Evolutionary conservation across 2,113 vertebrate genomes (phyloP).

Genomic region (Poicephalus gulielmi): DNA sequence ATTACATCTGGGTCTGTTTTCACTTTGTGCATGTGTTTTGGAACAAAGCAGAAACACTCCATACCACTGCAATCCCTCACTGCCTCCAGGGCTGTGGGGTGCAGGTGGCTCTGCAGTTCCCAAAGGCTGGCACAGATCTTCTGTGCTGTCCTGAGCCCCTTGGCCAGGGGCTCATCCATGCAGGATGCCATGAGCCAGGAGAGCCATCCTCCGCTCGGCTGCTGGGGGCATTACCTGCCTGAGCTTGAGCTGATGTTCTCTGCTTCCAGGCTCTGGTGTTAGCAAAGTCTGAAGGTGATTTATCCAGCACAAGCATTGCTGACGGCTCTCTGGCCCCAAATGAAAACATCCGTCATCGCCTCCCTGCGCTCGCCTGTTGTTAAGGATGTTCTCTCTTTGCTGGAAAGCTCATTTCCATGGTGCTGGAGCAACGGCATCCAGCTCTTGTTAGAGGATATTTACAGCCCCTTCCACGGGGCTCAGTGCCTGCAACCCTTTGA

Average conservation of each 20-base stretch:
- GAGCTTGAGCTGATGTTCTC: neutral
- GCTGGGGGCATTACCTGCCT: neutral
- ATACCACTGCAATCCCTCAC: rapidly evolving
- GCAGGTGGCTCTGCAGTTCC: neutral
- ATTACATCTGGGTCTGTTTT: neutral
- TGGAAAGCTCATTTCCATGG: neutral
- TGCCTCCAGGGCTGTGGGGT: neutral
- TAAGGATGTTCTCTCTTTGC: neutral
- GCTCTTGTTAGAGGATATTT: neutral
- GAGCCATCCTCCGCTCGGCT: rapidly evolving
- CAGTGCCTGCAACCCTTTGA: neutral
- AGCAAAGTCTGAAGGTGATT: neutral
- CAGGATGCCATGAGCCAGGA: neutral
- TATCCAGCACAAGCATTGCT: neutral
- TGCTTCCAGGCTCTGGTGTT: neutral
- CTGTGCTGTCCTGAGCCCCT: neutral
- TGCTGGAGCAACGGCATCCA: rapidly evolving
- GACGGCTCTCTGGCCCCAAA: neutral
- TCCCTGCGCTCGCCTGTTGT: neutral
- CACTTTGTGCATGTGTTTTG: neutral
- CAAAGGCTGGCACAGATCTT: rapidly evolving
- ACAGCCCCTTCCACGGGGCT: neutral
- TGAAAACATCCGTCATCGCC: neutral
- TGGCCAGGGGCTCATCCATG: rapidly evolving
- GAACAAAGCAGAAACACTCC: neutral